Evolutionary conservation across 2,113 vertebrate species (phyloP).

Genomic region (Zosterops japonicus): DNA sequence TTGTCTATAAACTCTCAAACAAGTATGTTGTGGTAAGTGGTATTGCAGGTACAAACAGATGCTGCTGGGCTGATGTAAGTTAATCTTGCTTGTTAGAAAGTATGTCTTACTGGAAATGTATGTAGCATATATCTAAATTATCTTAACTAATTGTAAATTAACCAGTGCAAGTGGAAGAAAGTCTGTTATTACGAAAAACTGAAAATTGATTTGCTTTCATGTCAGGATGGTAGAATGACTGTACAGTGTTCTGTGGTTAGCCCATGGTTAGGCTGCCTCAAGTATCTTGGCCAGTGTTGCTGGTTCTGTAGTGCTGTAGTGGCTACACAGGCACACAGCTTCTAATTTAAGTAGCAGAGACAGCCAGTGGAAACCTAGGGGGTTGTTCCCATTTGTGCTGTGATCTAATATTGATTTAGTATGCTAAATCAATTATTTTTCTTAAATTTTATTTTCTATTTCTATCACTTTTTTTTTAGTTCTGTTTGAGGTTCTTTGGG

Average conservation of each 20-base stretch:
- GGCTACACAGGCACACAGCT: neutral
- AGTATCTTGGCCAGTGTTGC: neutral
- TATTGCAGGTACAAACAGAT: neutral
- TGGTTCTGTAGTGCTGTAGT: neutral
- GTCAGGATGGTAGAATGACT: neutral
- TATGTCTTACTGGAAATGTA: neutral
- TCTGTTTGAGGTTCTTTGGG: neutral
- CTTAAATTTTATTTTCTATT: neutral
- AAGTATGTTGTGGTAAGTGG: neutral
- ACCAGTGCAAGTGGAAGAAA: neutral
- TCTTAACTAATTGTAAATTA: neutral
- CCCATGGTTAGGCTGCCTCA: neutral
- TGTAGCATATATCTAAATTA: neutral
- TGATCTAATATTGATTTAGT: neutral
- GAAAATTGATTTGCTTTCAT: neutral
- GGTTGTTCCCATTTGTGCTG: neutral
- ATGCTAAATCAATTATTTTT: neutral
- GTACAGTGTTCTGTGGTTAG: neutral
- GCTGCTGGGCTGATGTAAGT: neutral
- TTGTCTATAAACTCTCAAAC: neutral
- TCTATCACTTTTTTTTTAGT: neutral
- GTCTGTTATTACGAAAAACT: neutral
- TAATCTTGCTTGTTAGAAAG: neutral
- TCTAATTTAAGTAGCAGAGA: neutral
- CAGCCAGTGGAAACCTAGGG: neutral